These are phyloP conservation scores for Epinotia nisella DNA, from an alignment of 2,888 invertebrate genomes.

Conservation along the genomic window DNA sequence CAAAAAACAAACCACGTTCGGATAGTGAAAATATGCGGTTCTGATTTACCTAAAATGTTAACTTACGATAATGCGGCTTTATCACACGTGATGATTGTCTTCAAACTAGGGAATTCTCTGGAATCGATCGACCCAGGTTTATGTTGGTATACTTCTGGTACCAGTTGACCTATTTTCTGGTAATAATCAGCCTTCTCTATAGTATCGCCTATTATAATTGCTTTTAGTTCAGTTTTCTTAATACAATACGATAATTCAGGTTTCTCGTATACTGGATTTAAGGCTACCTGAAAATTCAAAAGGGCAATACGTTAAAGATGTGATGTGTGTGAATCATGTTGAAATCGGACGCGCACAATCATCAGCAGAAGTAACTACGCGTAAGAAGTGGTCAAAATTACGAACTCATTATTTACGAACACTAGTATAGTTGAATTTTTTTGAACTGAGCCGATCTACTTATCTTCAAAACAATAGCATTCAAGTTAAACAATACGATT, in stretches of 20 bases:
- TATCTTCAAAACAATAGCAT: no score
- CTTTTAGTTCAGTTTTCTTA: slow-evolving; percentile 88
- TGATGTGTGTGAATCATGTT: no score
- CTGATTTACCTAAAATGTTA: background rate
- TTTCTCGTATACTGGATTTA: slow-evolving; percentile 91
- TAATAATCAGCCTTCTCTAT: slow-evolving; percentile 89
- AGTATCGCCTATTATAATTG: slow-evolving; percentile 86
- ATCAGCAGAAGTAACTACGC: no score
- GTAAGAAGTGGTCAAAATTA: no score
- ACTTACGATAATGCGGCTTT: slow-evolving; percentile 83
- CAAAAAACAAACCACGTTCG: no score
- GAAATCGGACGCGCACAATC: no score
- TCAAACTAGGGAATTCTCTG: slow-evolving; percentile 79
- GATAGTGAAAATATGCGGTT: background rate
- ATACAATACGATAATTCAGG: slow-evolving; percentile 90
- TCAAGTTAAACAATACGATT: no score
- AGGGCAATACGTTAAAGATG: no score
- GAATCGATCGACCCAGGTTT: slow-evolving; percentile 79
- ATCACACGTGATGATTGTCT: slow-evolving; percentile 83
- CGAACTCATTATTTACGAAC: no score
- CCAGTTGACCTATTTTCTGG: slow-evolving; percentile 81
- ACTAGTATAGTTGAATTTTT: no score
- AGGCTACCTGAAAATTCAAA: slow-evolving; percentile 85
- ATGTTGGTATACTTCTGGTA: slow-evolving; percentile 83
- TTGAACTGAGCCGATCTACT: no score